Evolutionary conservation across 2,888 invertebrate species (phyloP), one percentile per base, ranked within the genome.

Genomic region (Nemurella pictetii): DNA sequence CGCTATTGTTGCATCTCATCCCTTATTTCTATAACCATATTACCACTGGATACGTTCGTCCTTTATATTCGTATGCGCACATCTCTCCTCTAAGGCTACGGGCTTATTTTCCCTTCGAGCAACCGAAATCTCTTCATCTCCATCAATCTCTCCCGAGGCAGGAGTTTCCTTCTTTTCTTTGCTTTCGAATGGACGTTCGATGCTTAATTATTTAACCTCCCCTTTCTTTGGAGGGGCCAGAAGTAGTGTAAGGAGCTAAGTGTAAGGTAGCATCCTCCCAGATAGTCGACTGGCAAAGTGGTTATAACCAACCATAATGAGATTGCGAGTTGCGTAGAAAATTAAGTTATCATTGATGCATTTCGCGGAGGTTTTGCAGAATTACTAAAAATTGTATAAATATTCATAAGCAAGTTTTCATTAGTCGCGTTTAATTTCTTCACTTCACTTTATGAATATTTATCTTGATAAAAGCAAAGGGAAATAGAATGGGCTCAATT

Each of bases 301-400:
- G 75, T 75, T 75, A 75, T 27, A 26, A 20, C 15, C 55, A 55
- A 55, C 55, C 55, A 55, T 75, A 28, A 75, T 75, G 26, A 26
- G 28, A 75, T 78, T 78, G n/a, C 5, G 30, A 78, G 78, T 7
- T 74, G 30, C 28, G n/a, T 27, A 7, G 0, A n/a, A 78, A 78
- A 78, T 78, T 78, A 28, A 78, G 28, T 78, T 78, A 30, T 78
- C 78, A 78, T 78, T 78, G 78, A 78, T 78, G 26, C 78, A 78
- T 78, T n/a, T 28, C 78, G 28, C 28, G 20, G 29, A 78, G 78
- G 28, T 28, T 78, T 78, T 3, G 55, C 1, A 55, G 55, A 55
- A 55, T 55, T 12, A 55, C 55, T 55, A 55, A 55, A 55, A 55
- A 55, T 55, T 3, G 55, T 55, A 55, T 55, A 55, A 55, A 55